Conservation (phyloP, 2,797 vertebrate species). For the Sebastes wilsoni region DNA sequence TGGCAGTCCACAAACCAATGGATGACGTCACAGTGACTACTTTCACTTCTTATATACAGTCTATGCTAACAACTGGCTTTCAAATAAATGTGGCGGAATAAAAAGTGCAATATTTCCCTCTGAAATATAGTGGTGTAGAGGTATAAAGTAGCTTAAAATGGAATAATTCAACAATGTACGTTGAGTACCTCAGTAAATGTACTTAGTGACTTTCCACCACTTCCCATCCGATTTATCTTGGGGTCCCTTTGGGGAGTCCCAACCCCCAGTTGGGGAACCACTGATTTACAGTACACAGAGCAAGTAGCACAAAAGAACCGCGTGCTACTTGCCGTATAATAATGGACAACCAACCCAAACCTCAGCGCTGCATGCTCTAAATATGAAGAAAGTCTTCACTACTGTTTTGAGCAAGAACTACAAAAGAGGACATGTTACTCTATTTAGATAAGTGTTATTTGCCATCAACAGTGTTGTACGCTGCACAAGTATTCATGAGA, state of each 20-base stretch:
- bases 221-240: neutral
- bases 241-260: neutral
- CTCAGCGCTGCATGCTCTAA: neutral
- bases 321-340: neutral
- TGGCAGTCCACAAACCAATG: neutral
- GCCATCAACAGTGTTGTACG: conserved; percentile 57
- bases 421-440: conserved; percentile 55
- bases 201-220: neutral
- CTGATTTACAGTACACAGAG: conserved; percentile 16
- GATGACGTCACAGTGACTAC: neutral
- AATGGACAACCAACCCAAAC: neutral
- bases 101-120: neutral
- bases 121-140: neutral
- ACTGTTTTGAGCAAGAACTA: conserved; percentile 35
- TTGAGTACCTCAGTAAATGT: neutral
- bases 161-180: neutral
- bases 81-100: neutral
- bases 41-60: neutral
- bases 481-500: conserved; percentile 71
- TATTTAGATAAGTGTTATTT: conserved; percentile 68
- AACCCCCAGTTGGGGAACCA: neutral
- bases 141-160: neutral
- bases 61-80: neutral
- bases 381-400: neutral
- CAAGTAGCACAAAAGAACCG: neutral